Conservation (phyloP, 2,888 invertebrate species). For the Drosophila greeni region DNA sequence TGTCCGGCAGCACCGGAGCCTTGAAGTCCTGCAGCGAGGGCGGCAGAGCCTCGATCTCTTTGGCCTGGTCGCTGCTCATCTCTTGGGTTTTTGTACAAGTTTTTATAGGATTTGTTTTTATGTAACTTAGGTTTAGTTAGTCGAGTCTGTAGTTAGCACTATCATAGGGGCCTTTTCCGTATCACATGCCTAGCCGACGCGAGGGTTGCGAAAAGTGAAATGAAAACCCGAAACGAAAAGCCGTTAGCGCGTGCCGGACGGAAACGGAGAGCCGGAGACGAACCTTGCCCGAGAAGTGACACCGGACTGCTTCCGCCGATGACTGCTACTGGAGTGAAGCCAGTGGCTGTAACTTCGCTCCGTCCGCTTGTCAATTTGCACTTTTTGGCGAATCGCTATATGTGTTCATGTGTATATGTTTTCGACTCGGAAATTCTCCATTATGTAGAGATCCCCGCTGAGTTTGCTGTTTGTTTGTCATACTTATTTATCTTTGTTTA, state of each 20-base stretch:
- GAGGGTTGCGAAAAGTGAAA: constrained; percentile 15
- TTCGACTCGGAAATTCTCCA: constrained; percentile 14
- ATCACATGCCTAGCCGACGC: constrained; percentile 57
- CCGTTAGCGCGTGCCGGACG: constrained; percentile 30
- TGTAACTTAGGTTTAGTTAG: constrained; percentile 15
- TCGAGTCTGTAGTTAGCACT: constrained; percentile 8
- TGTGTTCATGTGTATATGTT: constrained; percentile 1
- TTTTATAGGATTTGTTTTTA: neutral
- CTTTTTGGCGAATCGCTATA: constrained; percentile 37
- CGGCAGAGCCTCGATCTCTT: constrained; percentile 33
- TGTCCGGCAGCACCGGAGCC: constrained; percentile 69
- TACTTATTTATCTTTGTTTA: constrained; percentile 48
- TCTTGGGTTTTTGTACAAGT: neutral
- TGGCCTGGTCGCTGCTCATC: constrained; percentile 50
- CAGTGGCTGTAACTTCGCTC: constrained; percentile 21
- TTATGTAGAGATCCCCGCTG: constrained; percentile 26
- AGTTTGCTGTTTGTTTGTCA: constrained; percentile 36
- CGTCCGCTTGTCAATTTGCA: constrained; percentile 54
- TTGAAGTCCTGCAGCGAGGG: constrained; percentile 64
- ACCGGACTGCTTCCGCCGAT: constrained; percentile 22
- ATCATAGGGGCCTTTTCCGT: constrained; percentile 28
- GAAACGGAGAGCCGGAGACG: constrained; percentile 10
- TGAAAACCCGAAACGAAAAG: constrained; percentile 18
- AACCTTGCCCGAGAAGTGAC: constrained; percentile 33
- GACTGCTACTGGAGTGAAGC: constrained; percentile 25